These are phyloP conservation scores for Myodes glareolus DNA, from an alignment of 2,113 vertebrate genomes.

Conservation along the genomic window DNA sequence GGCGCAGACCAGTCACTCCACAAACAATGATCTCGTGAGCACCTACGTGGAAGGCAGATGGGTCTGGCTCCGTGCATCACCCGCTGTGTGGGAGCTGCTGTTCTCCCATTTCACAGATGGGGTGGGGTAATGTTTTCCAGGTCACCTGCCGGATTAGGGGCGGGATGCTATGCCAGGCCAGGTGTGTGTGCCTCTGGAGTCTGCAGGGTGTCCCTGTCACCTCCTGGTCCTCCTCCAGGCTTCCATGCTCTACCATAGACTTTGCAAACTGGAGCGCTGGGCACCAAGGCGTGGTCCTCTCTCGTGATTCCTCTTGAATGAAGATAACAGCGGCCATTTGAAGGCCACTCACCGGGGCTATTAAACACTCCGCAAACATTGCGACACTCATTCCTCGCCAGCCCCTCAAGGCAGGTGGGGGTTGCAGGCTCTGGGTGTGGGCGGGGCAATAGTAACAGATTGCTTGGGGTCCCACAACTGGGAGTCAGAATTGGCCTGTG, in stretches of 20 bases:
- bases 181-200: neutral
- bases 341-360: neutral
- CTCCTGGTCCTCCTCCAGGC: neutral
- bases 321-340: neutral
- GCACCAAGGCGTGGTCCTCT: neutral
- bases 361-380: neutral
- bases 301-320: neutral
- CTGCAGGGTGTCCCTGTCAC: neutral
- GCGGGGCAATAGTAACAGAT: neutral
- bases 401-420: neutral
- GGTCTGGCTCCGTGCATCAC: neutral
- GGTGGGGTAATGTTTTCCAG: neutral
- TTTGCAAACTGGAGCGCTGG: accelerated
- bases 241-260: neutral
- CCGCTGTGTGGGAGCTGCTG: accelerated
- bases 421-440: neutral
- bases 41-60: accelerated
- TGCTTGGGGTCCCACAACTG: neutral
- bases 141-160: neutral
- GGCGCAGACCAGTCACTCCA: neutral
- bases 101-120: neutral
- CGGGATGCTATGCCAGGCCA: neutral
- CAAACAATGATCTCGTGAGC: neutral
- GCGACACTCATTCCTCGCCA: neutral
- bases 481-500: neutral